phyloP scores from a whole-genome alignment of 2,113 vertebrate species.

The Cottus gobio region DNA sequence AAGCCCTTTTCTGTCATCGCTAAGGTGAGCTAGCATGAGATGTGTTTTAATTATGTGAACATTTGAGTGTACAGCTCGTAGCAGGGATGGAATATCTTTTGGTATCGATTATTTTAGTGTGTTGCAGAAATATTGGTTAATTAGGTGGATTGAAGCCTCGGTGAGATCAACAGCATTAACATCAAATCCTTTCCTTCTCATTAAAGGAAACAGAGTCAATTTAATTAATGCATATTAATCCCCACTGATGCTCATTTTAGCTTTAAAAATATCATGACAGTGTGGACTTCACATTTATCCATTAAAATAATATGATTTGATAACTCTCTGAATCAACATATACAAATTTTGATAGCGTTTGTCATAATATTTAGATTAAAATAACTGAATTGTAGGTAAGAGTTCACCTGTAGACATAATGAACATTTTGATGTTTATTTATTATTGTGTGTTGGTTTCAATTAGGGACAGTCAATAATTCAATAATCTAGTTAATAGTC shows the following conservation, averaged over 20 bases:
- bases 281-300: conserved; percentile 63
- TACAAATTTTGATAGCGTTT: conserved; percentile 26
- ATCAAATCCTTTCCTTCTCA: conserved; percentile 95
- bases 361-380: conserved; percentile 45
- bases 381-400: conserved; percentile 49
- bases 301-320: conserved; percentile 67
- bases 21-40: conserved; percentile 42
- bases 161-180: conserved; percentile 93
- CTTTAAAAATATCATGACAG: conserved; percentile 79
- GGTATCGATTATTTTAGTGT: conserved; percentile 90
- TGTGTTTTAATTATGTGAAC: conserved; percentile 65
- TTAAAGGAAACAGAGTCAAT: conserved; percentile 96
- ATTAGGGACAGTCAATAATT: not conserved
- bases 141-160: conserved; percentile 90
- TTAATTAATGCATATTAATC: conserved; percentile 99
- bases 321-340: conserved; percentile 44
- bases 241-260: conserved; percentile 93
- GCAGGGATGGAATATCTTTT: conserved; percentile 77
- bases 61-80: conserved; percentile 57
- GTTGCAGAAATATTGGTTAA: conserved; percentile 91
- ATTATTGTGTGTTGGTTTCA: conserved; percentile 2
- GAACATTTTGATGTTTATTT: conserved; percentile 12
- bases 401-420: conserved; percentile 45
- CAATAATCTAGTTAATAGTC: not conserved
- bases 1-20: conserved; percentile 22